phyloP scores from a whole-genome alignment of 2,888 invertebrate genomes.

The Elegia similella region DNA sequence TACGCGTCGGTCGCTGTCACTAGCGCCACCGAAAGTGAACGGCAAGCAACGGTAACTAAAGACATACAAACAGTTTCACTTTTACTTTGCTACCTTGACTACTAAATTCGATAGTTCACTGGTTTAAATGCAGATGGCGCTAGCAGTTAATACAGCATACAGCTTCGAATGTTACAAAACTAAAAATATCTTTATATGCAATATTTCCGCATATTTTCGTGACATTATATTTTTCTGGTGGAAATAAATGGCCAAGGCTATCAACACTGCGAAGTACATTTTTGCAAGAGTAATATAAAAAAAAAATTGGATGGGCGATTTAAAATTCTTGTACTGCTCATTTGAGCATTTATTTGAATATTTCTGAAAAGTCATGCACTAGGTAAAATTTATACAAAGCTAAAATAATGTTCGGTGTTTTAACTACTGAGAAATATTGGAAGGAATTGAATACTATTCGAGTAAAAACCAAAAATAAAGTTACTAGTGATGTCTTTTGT shows the following conservation, averaged over 20 bases:
- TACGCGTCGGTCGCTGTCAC: constrained; percentile 20
- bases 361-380: no score
- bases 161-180: not conserved
- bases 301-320: no score
- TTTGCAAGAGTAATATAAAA: not conserved
- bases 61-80: constrained; percentile 32
- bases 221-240: not conserved
- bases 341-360: no score
- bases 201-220: not conserved
- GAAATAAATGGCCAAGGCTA: not conserved
- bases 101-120: constrained; percentile 31
- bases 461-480: no score
- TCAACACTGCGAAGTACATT: not conserved
- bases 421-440: no score
- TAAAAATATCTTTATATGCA: no score
- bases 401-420: no score
- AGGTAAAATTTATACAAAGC: no score
- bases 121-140: constrained; percentile 40
- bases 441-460: no score
- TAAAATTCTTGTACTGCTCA: no score
- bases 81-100: constrained; percentile 36
- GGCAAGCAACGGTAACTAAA: constrained; percentile 34
- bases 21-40: constrained; percentile 26
- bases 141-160: constrained; percentile 10
- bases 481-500: no score